Conservation (phyloP, 1,140 invertebrate genomes). For the Polypedilum vanderplanki region DNA sequence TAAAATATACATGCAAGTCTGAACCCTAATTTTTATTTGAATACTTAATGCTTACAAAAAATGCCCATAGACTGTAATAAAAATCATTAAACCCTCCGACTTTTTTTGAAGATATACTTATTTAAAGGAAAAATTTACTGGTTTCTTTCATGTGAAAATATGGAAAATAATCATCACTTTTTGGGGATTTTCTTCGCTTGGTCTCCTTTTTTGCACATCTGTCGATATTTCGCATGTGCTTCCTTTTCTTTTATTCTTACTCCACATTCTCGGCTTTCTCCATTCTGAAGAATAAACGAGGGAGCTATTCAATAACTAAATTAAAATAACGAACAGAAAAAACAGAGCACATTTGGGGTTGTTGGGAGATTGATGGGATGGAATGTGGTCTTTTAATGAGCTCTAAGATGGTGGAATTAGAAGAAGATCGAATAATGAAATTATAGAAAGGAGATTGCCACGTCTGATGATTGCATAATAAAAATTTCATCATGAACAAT, state of each 20-base stretch:
- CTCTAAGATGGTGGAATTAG: not conserved
- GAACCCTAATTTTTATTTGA: too few relatives aligned
- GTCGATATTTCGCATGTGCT: not conserved
- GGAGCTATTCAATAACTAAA: conserved; percentile 9
- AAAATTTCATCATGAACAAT: too few relatives aligned
- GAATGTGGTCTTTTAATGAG: not conserved
- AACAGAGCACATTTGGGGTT: not conserved
- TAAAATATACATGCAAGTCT: too few relatives aligned
- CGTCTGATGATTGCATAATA: too few relatives aligned
- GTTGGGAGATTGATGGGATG: not conserved
- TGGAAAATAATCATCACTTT: conserved; percentile 21
- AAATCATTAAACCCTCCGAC: not conserved
- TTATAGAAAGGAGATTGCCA: not conserved
- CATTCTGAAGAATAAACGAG: not conserved
- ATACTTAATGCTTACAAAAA: too few relatives aligned
- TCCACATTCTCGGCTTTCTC: not conserved
- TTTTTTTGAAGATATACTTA: not conserved
- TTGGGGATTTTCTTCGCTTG: not conserved
- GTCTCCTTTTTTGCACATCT: not conserved
- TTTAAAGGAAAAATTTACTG: not conserved
- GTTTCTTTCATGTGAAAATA: conserved; percentile 3
- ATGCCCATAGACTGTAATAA: not conserved
- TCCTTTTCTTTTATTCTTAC: not conserved
- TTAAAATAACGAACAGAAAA: conserved; percentile 14
- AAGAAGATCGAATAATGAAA: not conserved